phyloP scores from a whole-genome alignment of 2,888 invertebrate genomes.

The Epinotia ramella region DNA sequence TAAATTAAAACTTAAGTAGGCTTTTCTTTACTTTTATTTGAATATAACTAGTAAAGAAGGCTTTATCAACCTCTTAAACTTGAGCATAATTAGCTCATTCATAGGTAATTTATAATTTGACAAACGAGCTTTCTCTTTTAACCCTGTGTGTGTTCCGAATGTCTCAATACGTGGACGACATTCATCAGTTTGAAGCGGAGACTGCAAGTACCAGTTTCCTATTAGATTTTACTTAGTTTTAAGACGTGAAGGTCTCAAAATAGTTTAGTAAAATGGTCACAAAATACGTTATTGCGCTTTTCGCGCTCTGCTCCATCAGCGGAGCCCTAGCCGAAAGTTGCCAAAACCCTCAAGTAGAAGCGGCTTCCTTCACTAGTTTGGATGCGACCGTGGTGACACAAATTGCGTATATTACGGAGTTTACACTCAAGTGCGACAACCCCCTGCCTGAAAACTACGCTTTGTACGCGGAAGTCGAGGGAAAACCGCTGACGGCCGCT shows the following conservation, averaged over 20 bases:
- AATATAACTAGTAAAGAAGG: neutral
- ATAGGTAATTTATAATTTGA: neutral
- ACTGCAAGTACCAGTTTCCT: constrained; percentile 48
- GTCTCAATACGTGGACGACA: constrained; percentile 40
- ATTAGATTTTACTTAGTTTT: constrained; percentile 54
- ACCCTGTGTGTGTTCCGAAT: constrained; percentile 46
- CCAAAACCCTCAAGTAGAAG: constrained; percentile 88
- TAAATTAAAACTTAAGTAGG: neutral
- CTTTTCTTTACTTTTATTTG: neutral
- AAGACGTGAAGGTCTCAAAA: constrained; percentile 55
- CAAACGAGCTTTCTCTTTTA: constrained; percentile 34
- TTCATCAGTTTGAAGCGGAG: constrained; percentile 50
- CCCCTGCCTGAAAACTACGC: constrained; percentile 87
- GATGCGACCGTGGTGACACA: constrained; percentile 96
- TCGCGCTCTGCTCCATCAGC: constrained; percentile 62
- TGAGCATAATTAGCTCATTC: neutral
- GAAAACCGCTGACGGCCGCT: constrained; percentile 93
- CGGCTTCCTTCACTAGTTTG: constrained; percentile 95
- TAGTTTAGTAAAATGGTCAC: constrained; percentile 76
- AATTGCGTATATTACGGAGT: constrained; percentile 96
- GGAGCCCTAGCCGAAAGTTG: constrained; percentile 68
- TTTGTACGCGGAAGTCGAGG: constrained; percentile 95
- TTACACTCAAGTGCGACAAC: constrained; percentile 92
- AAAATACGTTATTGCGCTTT: constrained; percentile 67
- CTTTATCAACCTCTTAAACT: neutral